Base-by-base conservation (phyloP, 1,140 invertebrate genomes). In the Chironomus striatipennis region DNA sequence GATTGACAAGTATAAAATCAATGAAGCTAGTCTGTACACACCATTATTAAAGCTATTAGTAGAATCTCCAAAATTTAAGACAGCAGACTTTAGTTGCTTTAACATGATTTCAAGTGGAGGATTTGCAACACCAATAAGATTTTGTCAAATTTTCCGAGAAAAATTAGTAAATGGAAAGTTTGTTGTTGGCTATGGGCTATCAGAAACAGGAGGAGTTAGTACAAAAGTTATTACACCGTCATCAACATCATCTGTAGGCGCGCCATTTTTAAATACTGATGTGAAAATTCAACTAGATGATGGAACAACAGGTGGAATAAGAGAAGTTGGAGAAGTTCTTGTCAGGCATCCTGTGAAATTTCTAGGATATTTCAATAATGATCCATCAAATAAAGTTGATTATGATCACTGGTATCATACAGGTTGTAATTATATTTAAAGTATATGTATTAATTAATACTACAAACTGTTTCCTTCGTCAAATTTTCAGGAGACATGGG, bases 331-430 rank as follows among this genome's bases (percentile, higher is more conserved):
- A 24, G 89, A 90, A 80, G 77, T 91, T 21, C 87, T 84, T 73
- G 77, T 86, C 7, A 83, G 83, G 73, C 82, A 85, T 9, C 83
- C 84, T 0, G 80, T 84, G 57, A 78, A 85, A 2, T 86, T 87
- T 83, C 79, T 82, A 42, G 87, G 87, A 4, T 89, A 88, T 75
- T 84, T 81, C 75, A 83, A 84, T 34, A 81, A 89, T 75, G 78
- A 80, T 4, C 79, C 87, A 76, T 89, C 88, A 75, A 92, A 90
- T 0, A 79, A 83, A 1, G 85, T 87, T 57, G 87, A 90, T 76
- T 78, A 80, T 12, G 87, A 93, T 73, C 86, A 85, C n/a, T 89
- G 84, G 79, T 83, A 90, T 18, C 85, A 86, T 77, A 91, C 91
- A 34, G 24, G 24, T 34, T 34, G 24, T 34, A 34, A 34, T 34